Evolutionary conservation across 2,888 invertebrate species (phyloP), one percentile per base, ranked within the genome.

Genomic region (Dynastes hyllus): DNA sequence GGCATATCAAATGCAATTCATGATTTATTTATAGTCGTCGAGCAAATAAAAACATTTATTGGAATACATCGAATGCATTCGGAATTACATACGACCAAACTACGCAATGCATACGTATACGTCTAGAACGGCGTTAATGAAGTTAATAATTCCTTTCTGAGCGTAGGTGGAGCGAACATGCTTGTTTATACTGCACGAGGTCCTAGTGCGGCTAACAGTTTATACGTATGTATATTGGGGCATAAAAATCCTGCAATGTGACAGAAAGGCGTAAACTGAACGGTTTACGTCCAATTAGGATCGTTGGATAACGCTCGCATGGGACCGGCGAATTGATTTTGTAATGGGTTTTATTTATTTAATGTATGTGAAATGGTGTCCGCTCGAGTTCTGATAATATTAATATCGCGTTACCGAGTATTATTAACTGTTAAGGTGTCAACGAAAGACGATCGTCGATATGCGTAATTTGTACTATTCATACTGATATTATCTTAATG

Each of bases 211-310:
- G 45, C 29, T 75, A 75, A 61, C 73, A 45, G 73, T 61, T 75
- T 75, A 75, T 75, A 75, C n/a, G 69, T 69, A 63, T 63, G 27
- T 51, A 50, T 45, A 73, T 37, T 67, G 69, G 66, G 79, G 73
- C 58, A 77, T 77, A 80, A 81, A 81, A 81, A 81, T 78, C 70
- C 55, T 53, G 61, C 75, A 78, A 81, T 80, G 80, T 77, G 81
- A 81, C 80, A 81, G 80, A 79, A 79, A 79, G 81, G 80, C 79
- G 80, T 81, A 81, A 82, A 81, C 80, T 79, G 80, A 80, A 79
- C 73, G 78, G 79, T 82, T 82, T 79, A 80, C 79, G 81, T 82
- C 78, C 80, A 79, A 80, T 82, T 81, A 79, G 71, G 80, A 80
- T 81, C 81, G 81, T 79, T 81, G 79, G 78, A 78, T 78, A 78